Conservation (phyloP, 2,888 invertebrate species). For the Pollenia amentaria region DNA sequence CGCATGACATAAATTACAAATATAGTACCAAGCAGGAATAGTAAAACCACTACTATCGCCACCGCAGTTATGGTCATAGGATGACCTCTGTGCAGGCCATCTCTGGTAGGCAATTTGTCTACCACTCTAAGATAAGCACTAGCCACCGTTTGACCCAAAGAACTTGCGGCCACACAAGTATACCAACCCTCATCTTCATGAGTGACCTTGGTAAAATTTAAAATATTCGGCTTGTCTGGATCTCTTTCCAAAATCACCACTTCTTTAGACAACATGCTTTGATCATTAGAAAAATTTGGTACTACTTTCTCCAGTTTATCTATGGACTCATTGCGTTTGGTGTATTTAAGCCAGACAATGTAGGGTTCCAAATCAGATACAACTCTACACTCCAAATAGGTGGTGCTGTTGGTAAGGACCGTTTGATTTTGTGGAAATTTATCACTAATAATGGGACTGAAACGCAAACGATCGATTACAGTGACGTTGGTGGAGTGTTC, state of each 20-base stretch:
- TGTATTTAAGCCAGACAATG: slow-evolving; percentile 90
- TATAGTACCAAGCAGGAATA: slow-evolving; percentile 83
- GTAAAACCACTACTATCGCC: slow-evolving; percentile 86
- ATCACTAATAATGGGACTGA: slow-evolving; percentile 93
- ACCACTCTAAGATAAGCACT: slow-evolving; percentile 94
- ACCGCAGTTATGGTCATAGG: slow-evolving; percentile 87
- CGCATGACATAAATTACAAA: slow-evolving; percentile 88
- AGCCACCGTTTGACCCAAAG: slow-evolving; percentile 91
- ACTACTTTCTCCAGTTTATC: slow-evolving; percentile 75
- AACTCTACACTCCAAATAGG: slow-evolving; percentile 91
- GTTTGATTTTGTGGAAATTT: slow-evolving; percentile 93
- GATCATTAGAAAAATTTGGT: slow-evolving; percentile 66
- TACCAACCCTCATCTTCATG: slow-evolving; percentile 97
- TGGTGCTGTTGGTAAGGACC: slow-evolving; percentile 89
- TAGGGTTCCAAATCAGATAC: slow-evolving; percentile 93
- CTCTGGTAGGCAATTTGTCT: slow-evolving; percentile 78
- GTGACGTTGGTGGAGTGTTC: slow-evolving; percentile 89
- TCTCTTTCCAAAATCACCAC: slow-evolving; percentile 73
- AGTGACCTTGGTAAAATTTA: slow-evolving; percentile 93
- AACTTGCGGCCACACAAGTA: slow-evolving; percentile 96
- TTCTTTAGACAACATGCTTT: slow-evolving; percentile 64
- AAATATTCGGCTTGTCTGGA: slow-evolving; percentile 85
- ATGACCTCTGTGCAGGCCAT: slow-evolving; percentile 84
- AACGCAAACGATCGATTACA: slow-evolving; percentile 92
- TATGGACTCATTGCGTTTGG: slow-evolving; percentile 76